A percentile compares a stretch with the other conserved stretches of the same genome.
These are phyloP conservation scores for Lasioglossum oenotherae DNA, from an alignment of 2,888 invertebrate genomes.

Conservation along the genomic window DNA sequence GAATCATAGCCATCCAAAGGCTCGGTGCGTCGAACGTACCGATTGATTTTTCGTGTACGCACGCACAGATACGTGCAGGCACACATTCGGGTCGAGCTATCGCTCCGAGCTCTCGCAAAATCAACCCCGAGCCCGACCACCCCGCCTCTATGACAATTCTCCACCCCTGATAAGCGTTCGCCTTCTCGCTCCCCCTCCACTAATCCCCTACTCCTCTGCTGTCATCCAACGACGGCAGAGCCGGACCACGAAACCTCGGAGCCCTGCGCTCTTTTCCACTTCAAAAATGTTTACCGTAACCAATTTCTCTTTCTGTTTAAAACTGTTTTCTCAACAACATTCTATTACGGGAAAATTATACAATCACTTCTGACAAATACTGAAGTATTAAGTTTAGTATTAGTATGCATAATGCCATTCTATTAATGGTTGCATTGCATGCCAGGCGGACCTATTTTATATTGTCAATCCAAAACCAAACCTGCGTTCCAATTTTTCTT, in stretches of 20 bases:
- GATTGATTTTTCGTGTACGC: constrained; percentile 80
- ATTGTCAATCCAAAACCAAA: neutral
- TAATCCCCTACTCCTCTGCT: constrained; percentile 37
- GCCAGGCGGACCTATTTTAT: neutral
- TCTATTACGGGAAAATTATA: no score
- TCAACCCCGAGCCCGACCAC: constrained; percentile 77
- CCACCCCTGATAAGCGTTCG: constrained; percentile 79
- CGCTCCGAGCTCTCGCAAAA: constrained; percentile 74
- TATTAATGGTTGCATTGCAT: no score
- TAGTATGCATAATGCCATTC: neutral
- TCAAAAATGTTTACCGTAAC: neutral
- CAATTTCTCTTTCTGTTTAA: neutral
- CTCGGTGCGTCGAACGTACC: constrained; percentile 74
- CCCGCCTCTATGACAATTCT: constrained; percentile 81
- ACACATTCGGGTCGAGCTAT: constrained; percentile 71
- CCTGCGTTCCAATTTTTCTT: neutral
- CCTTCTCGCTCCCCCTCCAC: constrained; percentile 73
- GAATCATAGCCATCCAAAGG: constrained; percentile 68
- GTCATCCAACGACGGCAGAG: constrained; percentile 33
- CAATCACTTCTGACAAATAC: neutral
- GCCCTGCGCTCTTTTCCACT: neutral
- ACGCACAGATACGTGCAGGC: constrained; percentile 46
- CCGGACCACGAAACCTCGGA: constrained; percentile 25
- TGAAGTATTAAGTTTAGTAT: neutral
- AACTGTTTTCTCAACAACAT: neutral